These are phyloP conservation scores for Corythornis madagascariensis DNA, from an alignment of 2,113 vertebrate species.

Conservation along the genomic window DNA sequence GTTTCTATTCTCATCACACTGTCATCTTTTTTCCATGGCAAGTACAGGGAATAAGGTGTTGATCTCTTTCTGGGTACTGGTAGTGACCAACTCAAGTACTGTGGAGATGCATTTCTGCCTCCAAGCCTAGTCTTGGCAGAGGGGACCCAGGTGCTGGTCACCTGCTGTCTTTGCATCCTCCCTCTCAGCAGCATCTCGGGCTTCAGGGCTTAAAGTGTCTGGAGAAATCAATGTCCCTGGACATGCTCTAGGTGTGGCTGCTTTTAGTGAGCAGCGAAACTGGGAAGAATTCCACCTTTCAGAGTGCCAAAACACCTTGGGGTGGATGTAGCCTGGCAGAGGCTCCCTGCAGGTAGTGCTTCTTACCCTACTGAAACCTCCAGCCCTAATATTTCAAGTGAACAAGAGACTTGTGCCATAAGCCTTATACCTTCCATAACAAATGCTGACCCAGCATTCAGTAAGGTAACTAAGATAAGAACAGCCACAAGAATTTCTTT, in stretches of 20 bases:
- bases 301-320: accelerated
- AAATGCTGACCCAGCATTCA: not conserved
- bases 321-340: not conserved
- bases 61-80: not conserved
- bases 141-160: not conserved
- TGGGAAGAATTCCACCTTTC: not conserved
- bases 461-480: not conserved
- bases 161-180: not conserved
- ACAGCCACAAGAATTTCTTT: not conserved
- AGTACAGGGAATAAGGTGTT: not conserved
- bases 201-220: not conserved
- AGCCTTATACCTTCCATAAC: not conserved
- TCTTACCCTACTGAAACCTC: not conserved
- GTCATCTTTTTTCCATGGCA: not conserved
- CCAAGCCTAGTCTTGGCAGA: not conserved
- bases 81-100: not conserved
- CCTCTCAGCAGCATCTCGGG: not conserved
- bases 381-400: not conserved
- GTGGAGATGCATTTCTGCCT: not conserved
- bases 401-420: not conserved
- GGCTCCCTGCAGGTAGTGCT: not conserved
- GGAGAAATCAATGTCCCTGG: not conserved
- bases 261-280: not conserved
- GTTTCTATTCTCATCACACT: not conserved
- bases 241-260: not conserved